Evolutionary conservation across 2,113 vertebrate species (phyloP).

Genomic region (Macheiramphus alcinus): DNA sequence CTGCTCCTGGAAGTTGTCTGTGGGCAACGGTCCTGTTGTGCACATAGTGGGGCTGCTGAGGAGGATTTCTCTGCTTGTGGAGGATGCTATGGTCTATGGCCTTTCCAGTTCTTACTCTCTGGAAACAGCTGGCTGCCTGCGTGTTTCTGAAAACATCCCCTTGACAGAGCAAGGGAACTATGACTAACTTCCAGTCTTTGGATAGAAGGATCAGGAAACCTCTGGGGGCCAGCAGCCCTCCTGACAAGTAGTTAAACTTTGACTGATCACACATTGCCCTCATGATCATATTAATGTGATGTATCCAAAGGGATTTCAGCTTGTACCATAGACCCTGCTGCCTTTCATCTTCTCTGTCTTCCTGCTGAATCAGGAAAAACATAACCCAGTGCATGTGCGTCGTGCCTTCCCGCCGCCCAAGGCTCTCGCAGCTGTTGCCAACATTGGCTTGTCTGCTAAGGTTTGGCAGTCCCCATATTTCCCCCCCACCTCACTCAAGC

Average conservation of each 20-base stretch:
- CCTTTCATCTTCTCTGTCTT: background rate
- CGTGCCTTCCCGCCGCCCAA: background rate
- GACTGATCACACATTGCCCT: background rate
- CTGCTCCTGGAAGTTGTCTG: background rate
- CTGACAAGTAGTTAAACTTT: background rate
- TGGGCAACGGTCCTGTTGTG: background rate
- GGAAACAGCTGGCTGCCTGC: background rate
- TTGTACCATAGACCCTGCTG: background rate
- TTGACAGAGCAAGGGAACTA: background rate
- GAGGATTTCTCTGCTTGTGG: background rate
- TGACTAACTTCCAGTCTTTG: background rate
- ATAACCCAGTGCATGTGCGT: background rate
- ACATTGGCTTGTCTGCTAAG: background rate
- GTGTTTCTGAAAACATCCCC: background rate
- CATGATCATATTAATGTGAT: background rate
- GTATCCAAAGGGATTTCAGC: background rate
- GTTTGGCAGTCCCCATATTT: background rate
- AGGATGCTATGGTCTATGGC: background rate
- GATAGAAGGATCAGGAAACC: background rate
- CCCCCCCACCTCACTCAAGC: background rate
- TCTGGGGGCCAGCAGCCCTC: background rate
- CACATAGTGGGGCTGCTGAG: background rate
- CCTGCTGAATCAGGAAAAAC: background rate
- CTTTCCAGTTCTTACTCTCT: background rate
- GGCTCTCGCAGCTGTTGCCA: background rate